Conservation (phyloP, 2,113 vertebrate species). For the Sula dactylatra region DNA sequence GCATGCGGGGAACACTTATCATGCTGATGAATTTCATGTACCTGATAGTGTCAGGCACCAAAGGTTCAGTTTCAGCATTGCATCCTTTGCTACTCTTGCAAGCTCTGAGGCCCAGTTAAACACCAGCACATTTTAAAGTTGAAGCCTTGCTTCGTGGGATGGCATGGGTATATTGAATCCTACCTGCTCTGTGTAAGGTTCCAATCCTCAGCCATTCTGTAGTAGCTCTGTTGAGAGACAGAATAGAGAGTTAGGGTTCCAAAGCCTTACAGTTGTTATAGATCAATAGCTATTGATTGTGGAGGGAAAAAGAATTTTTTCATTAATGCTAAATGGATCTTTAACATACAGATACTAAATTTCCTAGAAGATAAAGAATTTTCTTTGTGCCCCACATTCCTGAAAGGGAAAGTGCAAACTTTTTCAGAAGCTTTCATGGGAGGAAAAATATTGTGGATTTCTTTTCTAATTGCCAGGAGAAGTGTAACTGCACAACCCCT, state of each 20-base stretch:
- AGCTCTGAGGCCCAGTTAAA: neutral
- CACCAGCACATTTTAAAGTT: neutral
- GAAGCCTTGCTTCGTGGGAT: neutral
- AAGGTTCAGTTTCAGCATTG: neutral
- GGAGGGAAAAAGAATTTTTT: neutral
- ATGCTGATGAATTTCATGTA: conserved; percentile 44
- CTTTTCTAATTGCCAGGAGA: neutral
- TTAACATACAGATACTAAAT: neutral
- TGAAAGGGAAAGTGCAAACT: neutral
- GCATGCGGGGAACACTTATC: conserved; percentile 20
- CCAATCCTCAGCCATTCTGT: neutral
- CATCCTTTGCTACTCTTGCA: neutral
- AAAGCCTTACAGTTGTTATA: neutral
- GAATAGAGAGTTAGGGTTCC: neutral
- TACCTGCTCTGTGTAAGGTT: neutral
- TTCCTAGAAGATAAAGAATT: neutral
- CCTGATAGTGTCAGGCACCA: neutral
- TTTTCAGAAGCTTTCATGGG: neutral
- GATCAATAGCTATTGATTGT: neutral
- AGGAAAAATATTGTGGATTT: neutral
- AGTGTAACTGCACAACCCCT: neutral
- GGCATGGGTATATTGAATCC: neutral
- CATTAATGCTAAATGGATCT: neutral
- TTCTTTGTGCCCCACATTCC: neutral
- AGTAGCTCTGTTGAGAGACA: neutral